A percentile compares a stretch with the other conserved stretches of the same genome.
Conservation (phyloP, 2,113 vertebrate genomes). For the Toxostoma redivivum region DNA sequence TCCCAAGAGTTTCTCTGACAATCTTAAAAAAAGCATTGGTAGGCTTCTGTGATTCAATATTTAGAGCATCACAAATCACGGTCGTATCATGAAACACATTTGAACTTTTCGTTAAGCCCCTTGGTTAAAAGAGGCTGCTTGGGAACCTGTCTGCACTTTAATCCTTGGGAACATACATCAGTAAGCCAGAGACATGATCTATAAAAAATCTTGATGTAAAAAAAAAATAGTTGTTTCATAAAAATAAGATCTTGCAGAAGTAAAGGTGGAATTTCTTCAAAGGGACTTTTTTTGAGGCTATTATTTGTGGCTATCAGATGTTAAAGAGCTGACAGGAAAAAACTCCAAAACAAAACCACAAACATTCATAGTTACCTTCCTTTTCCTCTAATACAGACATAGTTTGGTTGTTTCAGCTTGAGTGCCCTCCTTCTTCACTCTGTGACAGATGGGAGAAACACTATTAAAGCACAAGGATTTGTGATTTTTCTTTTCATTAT, state of each 20-base stretch:
- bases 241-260: neutral
- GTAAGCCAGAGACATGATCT: neutral
- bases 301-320: neutral
- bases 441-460: neutral
- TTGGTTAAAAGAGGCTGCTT: neutral
- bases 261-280: neutral
- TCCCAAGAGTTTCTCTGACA: neutral
- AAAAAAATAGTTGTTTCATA: neutral
- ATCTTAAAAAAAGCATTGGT: neutral
- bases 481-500: neutral
- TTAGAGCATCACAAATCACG: neutral
- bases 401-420: neutral
- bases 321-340: neutral
- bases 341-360: fast-evolving
- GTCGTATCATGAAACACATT: neutral
- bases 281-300: neutral
- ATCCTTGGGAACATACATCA: neutral
- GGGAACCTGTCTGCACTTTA: neutral
- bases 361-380: neutral
- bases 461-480: neutral
- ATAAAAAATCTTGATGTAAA: neutral
- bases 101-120: neutral
- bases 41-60: neutral
- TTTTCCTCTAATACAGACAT: neutral
- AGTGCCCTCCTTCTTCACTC: neutral